These are phyloP conservation scores for Pachyuromys duprasi DNA, from an alignment of 2,797 vertebrate genomes.

Conservation along the genomic window DNA sequence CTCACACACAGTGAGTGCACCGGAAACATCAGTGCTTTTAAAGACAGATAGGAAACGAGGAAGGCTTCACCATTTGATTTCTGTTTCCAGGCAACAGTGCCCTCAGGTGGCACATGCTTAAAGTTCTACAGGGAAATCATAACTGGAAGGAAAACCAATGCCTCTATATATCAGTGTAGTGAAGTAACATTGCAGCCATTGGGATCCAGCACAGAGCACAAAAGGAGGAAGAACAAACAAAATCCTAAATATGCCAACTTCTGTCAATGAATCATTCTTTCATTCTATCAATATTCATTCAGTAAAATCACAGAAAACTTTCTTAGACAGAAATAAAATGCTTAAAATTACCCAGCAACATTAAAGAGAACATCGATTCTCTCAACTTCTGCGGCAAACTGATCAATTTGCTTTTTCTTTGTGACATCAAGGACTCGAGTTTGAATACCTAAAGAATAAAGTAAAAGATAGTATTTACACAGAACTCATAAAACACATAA, in stretches of 20 bases:
- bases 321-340: slow-evolving; percentile 2
- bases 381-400: slow-evolving; percentile 92
- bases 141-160: neutral
- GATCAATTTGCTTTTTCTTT: slow-evolving; percentile 94
- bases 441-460: slow-evolving; percentile 90
- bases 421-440: slow-evolving; percentile 94
- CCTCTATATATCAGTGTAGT: neutral
- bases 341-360: slow-evolving; percentile 92
- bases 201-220: neutral
- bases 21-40: neutral
- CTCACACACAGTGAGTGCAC: too few species aligned
- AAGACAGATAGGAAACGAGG: neutral
- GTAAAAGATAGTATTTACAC: neutral
- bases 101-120: neutral
- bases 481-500: neutral
- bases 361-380: slow-evolving; percentile 95
- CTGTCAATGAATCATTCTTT: neutral
- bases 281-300: neutral
- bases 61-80: accelerated
- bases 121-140: neutral
- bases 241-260: neutral
- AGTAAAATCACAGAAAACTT: slow-evolving; percentile 24
- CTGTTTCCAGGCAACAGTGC: slow-evolving; percentile 23
- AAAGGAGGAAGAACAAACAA: neutral
- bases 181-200: neutral